Base-by-base conservation (phyloP, 2,797 vertebrate species). In the Sitta carolinensis region DNA sequence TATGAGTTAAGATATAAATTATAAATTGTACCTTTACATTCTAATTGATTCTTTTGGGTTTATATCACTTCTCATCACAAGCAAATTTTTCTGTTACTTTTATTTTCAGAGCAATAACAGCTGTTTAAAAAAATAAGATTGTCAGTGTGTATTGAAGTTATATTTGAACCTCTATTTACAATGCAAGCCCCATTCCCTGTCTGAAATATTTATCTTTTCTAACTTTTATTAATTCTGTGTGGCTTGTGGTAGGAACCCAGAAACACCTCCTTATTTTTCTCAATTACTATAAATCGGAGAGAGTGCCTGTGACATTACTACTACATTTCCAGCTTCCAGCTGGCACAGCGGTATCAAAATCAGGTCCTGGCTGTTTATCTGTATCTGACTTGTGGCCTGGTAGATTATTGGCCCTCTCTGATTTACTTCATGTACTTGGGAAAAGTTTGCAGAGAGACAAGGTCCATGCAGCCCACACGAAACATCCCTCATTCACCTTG, bases 201-300 rank as follows among this genome's bases (percentile, higher is more conserved):
- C 51, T 85, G 63, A 89, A 96, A 68, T 61, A 93, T 50, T 87
- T 64, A 27, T 59, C 22, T 89, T 94, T 81, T 78, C 34, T 52
- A 66, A n/a, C 19, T 84, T 42, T 62, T 66, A 84, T 17, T 83
- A 80, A 72, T 84, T 86, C 57, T 74, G 0, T 42, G 43, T 80
- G 25, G 66, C 61, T 85, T 77, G 78, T 89, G 66, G 40, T 73
- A 69, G 48, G 70, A 69, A 59, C 22, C 36, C 42, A 87, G 54
- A 85, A 86, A 55, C 42, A 67, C 25, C 27, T 48, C 8, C 42
- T 43, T 15, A 51, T 67, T 84, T 90, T 84, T 47, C 59, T 82
- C 63, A 58, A 27, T 81, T 72, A 76, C 51, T 69, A 17, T 67
- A 62, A 75, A 72, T 68, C 0, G 6, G 74, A 67, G 54, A 43